phyloP scores from a whole-genome alignment of 2,797 vertebrate species.

The Rhinatrema bivittatum region DNA sequence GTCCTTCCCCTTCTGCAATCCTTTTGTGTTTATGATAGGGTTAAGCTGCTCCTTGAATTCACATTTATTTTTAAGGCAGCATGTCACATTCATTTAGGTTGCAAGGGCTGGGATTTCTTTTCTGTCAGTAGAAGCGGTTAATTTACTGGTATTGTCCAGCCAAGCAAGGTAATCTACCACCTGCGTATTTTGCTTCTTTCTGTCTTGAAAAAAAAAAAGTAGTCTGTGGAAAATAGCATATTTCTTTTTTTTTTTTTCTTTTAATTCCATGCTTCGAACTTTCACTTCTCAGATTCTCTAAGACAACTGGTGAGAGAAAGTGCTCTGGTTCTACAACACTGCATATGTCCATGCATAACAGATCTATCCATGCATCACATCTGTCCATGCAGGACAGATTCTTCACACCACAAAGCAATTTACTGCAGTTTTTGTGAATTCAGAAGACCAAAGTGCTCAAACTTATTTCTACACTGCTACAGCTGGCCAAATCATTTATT shows the following conservation, averaged over 20 bases:
- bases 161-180: slow-evolving; percentile 47
- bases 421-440: too few relatives aligned
- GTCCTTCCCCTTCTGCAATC: slow-evolving; percentile 29
- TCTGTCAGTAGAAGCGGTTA: slow-evolving; percentile 48
- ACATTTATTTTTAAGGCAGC: slow-evolving; percentile 53
- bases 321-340: slow-evolving; percentile 14
- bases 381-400: slow-evolving; percentile 27
- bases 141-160: slow-evolving; percentile 59
- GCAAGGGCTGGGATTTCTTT: slow-evolving; percentile 35
- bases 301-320: slow-evolving; percentile 12
- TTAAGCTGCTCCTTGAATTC: slow-evolving; percentile 46
- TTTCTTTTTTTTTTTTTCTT: slow-evolving; percentile 13
- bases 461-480: slow-evolving; percentile 5
- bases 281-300: slow-evolving; percentile 25
- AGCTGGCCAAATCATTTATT: slow-evolving; percentile 18
- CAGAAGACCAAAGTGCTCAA: too few relatives aligned
- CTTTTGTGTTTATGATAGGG: too few relatives aligned
- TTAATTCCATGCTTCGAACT: slow-evolving; percentile 30
- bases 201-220: slow-evolving; percentile 9
- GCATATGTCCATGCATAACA: slow-evolving; percentile 27
- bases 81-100: slow-evolving; percentile 51
- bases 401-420: slow-evolving; percentile 22
- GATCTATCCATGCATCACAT: too few relatives aligned
- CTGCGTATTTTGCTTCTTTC: slow-evolving; percentile 46
- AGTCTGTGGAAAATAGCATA: too few relatives aligned